Evolutionary conservation across 2,888 invertebrate genomes (phyloP).

Genomic region (Amiota communis): DNA sequence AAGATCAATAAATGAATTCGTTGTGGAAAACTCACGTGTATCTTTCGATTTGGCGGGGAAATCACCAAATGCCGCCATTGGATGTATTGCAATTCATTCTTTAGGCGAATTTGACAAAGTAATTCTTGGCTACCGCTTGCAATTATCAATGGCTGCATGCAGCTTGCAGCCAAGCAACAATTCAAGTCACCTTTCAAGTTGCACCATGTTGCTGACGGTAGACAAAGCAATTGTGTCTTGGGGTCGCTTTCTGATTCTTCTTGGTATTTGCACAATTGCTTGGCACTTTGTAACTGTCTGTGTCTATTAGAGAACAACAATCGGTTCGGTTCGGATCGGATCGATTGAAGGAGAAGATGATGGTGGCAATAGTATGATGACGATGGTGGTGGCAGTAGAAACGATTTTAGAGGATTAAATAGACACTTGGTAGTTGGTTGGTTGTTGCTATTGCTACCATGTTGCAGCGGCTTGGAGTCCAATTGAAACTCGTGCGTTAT

Average conservation of each 20-base stretch:
- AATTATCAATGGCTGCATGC: slow-evolving; percentile 50
- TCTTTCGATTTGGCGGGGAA: neutral
- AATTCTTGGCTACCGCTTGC: slow-evolving; percentile 43
- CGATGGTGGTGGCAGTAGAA: too few relatives aligned
- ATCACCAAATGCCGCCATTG: slow-evolving; percentile 6
- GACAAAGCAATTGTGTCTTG: neutral
- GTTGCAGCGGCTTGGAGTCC: slow-evolving; percentile 11
- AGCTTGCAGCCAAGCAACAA: too few relatives aligned
- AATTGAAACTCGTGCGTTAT: slow-evolving; percentile 18
- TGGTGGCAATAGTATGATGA: too few relatives aligned
- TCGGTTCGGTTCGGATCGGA: too few relatives aligned
- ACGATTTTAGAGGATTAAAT: too few relatives aligned
- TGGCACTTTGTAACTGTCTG: slow-evolving; percentile 72
- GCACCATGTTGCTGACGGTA: neutral
- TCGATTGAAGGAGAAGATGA: too few relatives aligned
- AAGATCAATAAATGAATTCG: neutral
- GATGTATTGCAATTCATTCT: slow-evolving; percentile 30
- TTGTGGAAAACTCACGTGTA: too few relatives aligned
- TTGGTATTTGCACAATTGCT: slow-evolving; percentile 66
- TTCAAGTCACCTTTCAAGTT: slow-evolving; percentile 19
- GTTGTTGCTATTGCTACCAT: too few relatives aligned
- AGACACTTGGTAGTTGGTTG: too few relatives aligned
- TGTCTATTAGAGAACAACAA: slow-evolving; percentile 18
- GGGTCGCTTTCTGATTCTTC: neutral
- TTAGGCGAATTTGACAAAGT: slow-evolving; percentile 25